A percentile compares a stretch with the other conserved stretches of the same genome.
Conservation (phyloP, 2,888 invertebrate genomes). For the Stenurella melanura region DNA sequence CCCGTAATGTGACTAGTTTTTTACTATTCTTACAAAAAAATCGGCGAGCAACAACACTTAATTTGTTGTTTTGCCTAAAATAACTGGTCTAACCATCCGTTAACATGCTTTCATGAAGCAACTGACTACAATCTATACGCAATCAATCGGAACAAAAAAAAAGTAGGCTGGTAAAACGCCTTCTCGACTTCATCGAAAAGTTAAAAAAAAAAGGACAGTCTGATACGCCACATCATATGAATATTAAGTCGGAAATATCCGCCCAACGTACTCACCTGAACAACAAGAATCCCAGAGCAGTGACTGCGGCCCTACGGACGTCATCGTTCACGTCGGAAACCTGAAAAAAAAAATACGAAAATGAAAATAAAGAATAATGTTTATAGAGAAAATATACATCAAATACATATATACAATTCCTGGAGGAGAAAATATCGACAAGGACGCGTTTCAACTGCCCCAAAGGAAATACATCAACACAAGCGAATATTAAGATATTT, state of each 20-base stretch:
- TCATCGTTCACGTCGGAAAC: conserved; percentile 99
- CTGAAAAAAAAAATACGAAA: conserved; percentile 67
- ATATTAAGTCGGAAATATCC: not conserved
- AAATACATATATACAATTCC: conserved; percentile 22
- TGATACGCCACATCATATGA: not conserved
- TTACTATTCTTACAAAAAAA: too few relatives aligned
- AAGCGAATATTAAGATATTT: conserved; percentile 5
- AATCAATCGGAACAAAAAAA: not conserved
- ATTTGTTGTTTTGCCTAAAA: too few relatives aligned
- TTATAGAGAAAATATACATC: conserved; percentile 10
- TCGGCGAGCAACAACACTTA: too few relatives aligned
- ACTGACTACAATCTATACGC: not conserved
- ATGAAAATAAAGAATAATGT: conserved; percentile 28
- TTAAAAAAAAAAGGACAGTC: not conserved
- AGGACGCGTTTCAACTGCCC: not conserved
- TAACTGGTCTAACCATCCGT: too few relatives aligned
- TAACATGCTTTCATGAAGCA: not conserved
- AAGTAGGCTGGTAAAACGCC: not conserved
- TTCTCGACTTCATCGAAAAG: not conserved
- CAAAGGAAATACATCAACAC: not conserved
- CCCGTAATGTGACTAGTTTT: too few relatives aligned
- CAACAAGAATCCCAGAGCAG: conserved; percentile 97
- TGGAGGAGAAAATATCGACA: conserved; percentile 8
- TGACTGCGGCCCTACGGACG: conserved; percentile 98
- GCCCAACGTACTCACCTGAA: conserved; percentile 85